Evolutionary conservation across 2,113 vertebrate species (phyloP), one percentile per base, ranked within the genome.

Genomic region (Apodemus speciosus): DNA sequence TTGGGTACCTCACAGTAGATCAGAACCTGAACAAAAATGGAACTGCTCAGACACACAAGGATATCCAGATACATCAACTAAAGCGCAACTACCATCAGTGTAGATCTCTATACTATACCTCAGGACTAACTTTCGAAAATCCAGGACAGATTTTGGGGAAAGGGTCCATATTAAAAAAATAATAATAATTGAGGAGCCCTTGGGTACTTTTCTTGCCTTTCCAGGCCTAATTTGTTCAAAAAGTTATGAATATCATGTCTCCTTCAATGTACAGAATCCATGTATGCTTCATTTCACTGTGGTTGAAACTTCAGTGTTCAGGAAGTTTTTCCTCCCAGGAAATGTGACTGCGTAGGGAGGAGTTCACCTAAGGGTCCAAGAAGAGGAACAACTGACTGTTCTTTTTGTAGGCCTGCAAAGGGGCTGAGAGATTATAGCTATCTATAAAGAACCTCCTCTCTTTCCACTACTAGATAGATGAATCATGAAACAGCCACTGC

Each of bases 401-500:
- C 35, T 81, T 89, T 64, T 71, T 62, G 35, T 14, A 6, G 81
- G 85, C 32, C 21, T 18, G 43, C 84, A 90, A 92, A 66, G 87
- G 80, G 23, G 75, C 56, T 35, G 69, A 88, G 93, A 96, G 93
- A 87, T 9, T 35, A 23, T 13, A 11, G 62, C 18, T 94, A 32
- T 91, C 97, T 92, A 91, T 32, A 53, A 72, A 93, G 20, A 66
- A 38, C 53, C 89, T 69, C 60, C 90, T 77, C 75, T 3, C n/a
- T 43, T 85, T 95, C 84, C 43, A 91, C 0, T 71, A 80, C 84
- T 66, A 92, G 90, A 72, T 1, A 20, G 88, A 0, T 0, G 30
- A 95, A 89, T 66, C 83, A 81, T 77, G 6, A 75, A 95, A 89
- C 76, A 85, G 75, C 91, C 92, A 90, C 35, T 7, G 92, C 38